Conservation (phyloP, 2,797 vertebrate genomes). For the Lacerta agilis region DNA sequence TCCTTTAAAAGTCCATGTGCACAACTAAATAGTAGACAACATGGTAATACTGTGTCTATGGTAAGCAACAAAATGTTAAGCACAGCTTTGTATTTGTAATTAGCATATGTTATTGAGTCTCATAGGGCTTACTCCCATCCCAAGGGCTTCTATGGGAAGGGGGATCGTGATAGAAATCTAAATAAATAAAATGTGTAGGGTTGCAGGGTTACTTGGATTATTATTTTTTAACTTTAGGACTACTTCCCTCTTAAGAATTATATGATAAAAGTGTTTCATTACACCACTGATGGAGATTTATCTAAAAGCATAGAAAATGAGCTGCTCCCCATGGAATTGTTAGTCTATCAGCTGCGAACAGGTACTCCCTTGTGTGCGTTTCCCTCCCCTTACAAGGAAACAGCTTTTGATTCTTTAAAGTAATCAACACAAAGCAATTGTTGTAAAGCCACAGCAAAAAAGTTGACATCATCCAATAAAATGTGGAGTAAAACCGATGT, state of each 20-base stretch:
- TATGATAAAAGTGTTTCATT: neutral
- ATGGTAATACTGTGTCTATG: neutral
- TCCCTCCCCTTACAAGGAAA: constrained; percentile 26
- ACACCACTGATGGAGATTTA: neutral
- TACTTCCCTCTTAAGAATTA: neutral
- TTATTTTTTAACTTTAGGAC: neutral
- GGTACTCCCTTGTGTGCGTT: neutral
- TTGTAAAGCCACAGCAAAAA: constrained; percentile 43
- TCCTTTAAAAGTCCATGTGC: constrained; percentile 25
- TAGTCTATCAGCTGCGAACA: constrained; percentile 16
- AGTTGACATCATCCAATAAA: constrained; percentile 44
- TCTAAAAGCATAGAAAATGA: neutral
- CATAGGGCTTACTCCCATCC: neutral
- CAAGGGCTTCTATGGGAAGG: too few species aligned
- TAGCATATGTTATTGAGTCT: neutral
- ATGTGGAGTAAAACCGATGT: constrained; percentile 14
- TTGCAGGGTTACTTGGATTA: neutral
- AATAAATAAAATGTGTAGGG: neutral
- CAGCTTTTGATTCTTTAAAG: constrained; percentile 31
- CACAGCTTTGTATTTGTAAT: neutral
- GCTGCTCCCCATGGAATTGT: neutral
- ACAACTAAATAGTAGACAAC: constrained; percentile 40
- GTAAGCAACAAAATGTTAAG: neutral
- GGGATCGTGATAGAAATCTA: too few species aligned
- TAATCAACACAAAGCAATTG: neutral